phyloP scores from a whole-genome alignment of 2,113 vertebrate genomes.

The Archilochus colubris region DNA sequence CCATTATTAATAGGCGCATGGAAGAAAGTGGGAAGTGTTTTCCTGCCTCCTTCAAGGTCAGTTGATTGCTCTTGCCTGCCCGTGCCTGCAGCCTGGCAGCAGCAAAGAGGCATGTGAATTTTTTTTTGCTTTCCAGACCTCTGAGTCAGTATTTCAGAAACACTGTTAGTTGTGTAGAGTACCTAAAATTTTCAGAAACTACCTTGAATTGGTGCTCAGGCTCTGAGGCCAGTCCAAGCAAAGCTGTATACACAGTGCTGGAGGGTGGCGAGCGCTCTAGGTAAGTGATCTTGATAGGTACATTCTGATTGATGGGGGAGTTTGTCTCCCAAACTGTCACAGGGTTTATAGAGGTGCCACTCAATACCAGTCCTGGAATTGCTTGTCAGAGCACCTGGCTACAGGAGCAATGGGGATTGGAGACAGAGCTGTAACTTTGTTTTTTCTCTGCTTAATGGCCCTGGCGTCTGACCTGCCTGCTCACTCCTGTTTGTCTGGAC shows the following conservation, averaged over 20 bases:
- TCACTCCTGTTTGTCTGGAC: constrained; percentile 71
- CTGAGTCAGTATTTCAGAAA: not conserved
- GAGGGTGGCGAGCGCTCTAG: constrained; percentile 17
- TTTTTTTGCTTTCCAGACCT: not conserved
- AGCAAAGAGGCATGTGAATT: fast-evolving
- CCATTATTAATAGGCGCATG: not conserved
- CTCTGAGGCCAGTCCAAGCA: constrained; percentile 11
- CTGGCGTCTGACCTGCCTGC: constrained; percentile 71
- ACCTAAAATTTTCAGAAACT: constrained; percentile 43
- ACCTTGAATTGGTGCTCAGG: not conserved
- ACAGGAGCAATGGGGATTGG: constrained; percentile 73
- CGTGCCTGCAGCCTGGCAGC: not conserved
- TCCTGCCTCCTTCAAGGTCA: not conserved
- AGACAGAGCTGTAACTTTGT: constrained; percentile 82
- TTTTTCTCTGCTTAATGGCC: constrained; percentile 80
- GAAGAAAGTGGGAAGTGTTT: not conserved
- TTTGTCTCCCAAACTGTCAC: constrained; percentile 96
- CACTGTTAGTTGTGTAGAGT: not conserved
- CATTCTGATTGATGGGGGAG: constrained; percentile 88
- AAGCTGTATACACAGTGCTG: constrained; percentile 56
- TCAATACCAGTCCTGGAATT: constrained; percentile 82
- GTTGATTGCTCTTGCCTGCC: not conserved
- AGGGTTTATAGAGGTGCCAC: constrained; percentile 96
- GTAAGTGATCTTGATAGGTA: constrained; percentile 94
- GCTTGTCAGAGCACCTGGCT: constrained; percentile 82